Base-by-base conservation (phyloP, 2,113 vertebrate genomes). In the Tylochromis polylepis region DNA sequence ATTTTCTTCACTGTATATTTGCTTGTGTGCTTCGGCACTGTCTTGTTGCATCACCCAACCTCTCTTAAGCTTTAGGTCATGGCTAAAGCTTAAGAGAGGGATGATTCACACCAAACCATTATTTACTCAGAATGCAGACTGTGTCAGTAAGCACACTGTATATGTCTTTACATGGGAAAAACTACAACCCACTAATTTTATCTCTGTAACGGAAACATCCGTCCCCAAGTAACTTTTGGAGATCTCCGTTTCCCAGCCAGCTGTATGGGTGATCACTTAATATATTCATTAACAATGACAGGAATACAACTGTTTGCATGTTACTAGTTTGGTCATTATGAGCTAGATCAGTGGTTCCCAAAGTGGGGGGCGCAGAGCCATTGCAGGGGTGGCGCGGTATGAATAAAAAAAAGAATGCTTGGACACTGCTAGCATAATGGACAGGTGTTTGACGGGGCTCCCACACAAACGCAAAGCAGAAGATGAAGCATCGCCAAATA, bases 291-390 rank as follows among this genome's bases (percentile, higher is more conserved):
- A 41, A 24, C 36, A 3, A 41, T 24, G 34, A 36, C 11, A 41
- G 8, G 5, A 67, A 22, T 0, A 70, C 15, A 60, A 0, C 65
- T 46, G 24, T 29, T 0, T 11, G 41, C 0, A 46, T 29, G 70
- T 55, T 22, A 55, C n/a, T 29, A 72, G 22, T 20, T 49, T n/a
- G 34, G 31, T 65, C 0, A 70, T 1, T 0, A 3, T 70, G 36
- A 70, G 62, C 34, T 15, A 75, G 22, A 75, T 11, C n/a, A n/a
- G n/a, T n/a, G n/a, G n/a, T n/a, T n/a, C n/a, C n/a, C n/a, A n/a
- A n/a, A n/a, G n/a, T n/a, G n/a, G n/a, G n/a, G n/a, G n/a, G n/a
- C n/a, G n/a, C n/a, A n/a, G n/a, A n/a, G n/a, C n/a, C n/a, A n/a
- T n/a, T n/a, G n/a, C n/a, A n/a, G n/a, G n/a, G n/a, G n/a, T n/a